Evolutionary conservation across 2,888 invertebrate genomes (phyloP).

Genomic region (Monoplex corrugatus): DNA sequence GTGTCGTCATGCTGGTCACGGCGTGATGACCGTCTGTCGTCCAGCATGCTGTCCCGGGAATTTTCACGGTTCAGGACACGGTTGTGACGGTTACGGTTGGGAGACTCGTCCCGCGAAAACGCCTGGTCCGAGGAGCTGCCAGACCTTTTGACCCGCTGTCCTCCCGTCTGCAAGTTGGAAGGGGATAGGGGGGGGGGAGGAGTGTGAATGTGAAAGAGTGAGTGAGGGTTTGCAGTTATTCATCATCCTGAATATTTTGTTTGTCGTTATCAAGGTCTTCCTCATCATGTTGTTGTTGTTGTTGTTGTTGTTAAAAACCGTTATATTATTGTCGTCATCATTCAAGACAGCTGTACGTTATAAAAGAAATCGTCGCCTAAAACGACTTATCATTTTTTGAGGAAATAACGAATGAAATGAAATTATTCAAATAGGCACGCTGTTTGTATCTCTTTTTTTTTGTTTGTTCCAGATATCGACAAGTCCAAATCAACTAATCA

Average conservation of each 20-base stretch:
- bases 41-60: conserved; percentile 69
- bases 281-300: not conserved
- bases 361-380: no score
- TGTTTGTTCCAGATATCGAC: no score
- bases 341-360: no score
- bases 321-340: not conserved
- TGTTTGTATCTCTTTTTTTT: no score
- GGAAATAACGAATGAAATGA: no score
- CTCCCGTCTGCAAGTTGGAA: not conserved
- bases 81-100: conserved; percentile 62
- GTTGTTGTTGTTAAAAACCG: no score
- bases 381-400: no score
- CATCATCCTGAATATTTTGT: not conserved
- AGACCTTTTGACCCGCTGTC: conserved; percentile 66
- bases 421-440: no score
- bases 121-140: conserved; percentile 71
- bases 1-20: conserved; percentile 54
- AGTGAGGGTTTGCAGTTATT: not conserved
- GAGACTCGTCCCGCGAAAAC: conserved; percentile 72
- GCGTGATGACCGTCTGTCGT: conserved; percentile 64
- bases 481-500: no score
- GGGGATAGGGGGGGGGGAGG: not conserved
- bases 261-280: not conserved
- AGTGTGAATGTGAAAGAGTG: not conserved
- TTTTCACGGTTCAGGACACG: conserved; percentile 62